These are phyloP conservation scores for Leucoraja erinaceus DNA, from an alignment of 2,113 vertebrate species.

Conservation along the genomic window DNA sequence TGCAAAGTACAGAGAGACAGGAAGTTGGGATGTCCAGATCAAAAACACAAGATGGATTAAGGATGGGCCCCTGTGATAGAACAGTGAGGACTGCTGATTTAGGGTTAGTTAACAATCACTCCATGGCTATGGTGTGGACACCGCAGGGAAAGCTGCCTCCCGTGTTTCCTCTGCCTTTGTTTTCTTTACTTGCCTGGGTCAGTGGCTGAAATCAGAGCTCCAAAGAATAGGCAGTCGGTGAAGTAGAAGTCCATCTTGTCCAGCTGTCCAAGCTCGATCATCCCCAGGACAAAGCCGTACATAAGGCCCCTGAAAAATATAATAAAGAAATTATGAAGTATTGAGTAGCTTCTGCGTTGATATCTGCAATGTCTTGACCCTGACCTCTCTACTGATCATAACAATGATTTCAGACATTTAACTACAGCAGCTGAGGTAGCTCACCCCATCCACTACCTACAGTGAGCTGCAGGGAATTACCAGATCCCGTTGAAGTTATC, in stretches of 20 bases:
- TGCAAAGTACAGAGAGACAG: background rate
- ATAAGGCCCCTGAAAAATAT: slow-evolving; percentile 64
- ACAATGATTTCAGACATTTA: background rate
- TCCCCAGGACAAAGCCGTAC: slow-evolving; percentile 72
- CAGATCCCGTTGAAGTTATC: too few species aligned
- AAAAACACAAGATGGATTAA: background rate
- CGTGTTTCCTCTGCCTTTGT: slow-evolving; percentile 49
- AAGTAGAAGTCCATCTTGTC: slow-evolving; percentile 66
- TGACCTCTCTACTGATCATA: background rate
- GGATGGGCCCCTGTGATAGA: background rate
- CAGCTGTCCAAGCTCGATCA: slow-evolving; percentile 57
- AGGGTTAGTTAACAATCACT: background rate
- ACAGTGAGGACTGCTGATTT: background rate
- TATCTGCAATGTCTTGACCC: background rate
- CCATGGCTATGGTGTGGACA: background rate
- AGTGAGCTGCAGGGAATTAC: too few species aligned
- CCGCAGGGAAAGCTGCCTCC: too few species aligned
- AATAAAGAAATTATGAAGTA: slow-evolving; percentile 42
- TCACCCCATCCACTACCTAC: too few species aligned
- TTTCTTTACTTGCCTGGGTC: slow-evolving; percentile 67
- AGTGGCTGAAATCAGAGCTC: slow-evolving; percentile 74
- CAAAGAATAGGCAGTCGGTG: slow-evolving; percentile 76
- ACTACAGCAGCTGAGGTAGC: too few species aligned
- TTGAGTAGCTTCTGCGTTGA: background rate
- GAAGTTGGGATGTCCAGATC: background rate